Base-by-base conservation (phyloP, 2,113 vertebrate species). In the Periophthalmodon schlosseri region DNA sequence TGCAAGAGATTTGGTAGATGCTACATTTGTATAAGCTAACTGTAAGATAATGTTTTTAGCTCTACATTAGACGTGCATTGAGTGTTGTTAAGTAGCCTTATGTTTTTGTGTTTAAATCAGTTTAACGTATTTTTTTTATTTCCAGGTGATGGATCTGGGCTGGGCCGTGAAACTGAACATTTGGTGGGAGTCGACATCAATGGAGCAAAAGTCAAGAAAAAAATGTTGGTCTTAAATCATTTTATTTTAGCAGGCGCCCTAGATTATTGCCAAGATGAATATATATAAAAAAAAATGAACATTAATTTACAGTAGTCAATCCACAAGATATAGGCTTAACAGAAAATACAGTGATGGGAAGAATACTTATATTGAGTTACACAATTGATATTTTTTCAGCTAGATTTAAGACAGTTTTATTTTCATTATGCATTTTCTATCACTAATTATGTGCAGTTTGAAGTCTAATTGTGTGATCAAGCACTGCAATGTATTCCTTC, bases 61-160 rank as follows among this genome's bases (percentile, higher is more conserved):
- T 60, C 24, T 24, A 5, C 3, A 44, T 44, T 61, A 14, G 12
- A 16, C 23, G 39, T 4, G 0, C 33, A 0, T 52, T 61, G 6
- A 5, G 28, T 28, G 28, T 1, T 47, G n/a, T 18, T 10, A 10
- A 44, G 5, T 68, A 39, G 6, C 28, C 2, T 28, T 28, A 3
- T n/a, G n/a, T 16, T 44, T 10, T 68, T 28, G 8, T 9, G 14
- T 11, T 5, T 0, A 58, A n/a, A 1, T 7, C 13, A 58, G 15
- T 11, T 20, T 33, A 28, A 18, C 49, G 36, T 34, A 23, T 11
- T 83, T 28, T 28, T 28, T 28, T 28, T 28, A 28, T 60, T 15
- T 60, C 14, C 87, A 99, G 98, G 95, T 99, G 82, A 93, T 94
- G 67, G 98, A 99, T 82, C 81, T 99, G 80, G 98, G 98, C 13